Evolutionary conservation across 2,888 invertebrate genomes (phyloP).

Genomic region (Pachydiplax longipennis): DNA sequence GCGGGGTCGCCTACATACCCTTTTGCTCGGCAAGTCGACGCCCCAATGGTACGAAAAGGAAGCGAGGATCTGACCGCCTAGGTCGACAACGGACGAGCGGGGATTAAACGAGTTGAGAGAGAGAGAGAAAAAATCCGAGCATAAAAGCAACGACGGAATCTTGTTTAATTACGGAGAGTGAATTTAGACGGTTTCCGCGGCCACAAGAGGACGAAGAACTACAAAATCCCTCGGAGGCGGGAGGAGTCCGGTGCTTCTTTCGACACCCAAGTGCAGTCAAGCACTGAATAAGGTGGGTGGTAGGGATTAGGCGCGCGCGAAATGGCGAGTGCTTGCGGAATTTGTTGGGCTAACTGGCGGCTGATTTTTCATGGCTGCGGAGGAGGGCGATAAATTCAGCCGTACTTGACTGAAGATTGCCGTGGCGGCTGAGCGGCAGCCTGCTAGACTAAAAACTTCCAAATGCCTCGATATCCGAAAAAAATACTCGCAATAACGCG

Average conservation of each 20-base stretch:
- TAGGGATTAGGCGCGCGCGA: constrained; percentile 15
- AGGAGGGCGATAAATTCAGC: constrained; percentile 47
- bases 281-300: constrained; percentile 8
- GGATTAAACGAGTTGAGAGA: constrained; percentile 21
- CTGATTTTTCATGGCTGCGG: constrained; percentile 47
- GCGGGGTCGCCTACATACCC: constrained; percentile 10
- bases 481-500: neutral
- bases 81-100: neutral
- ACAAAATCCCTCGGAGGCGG: constrained; percentile 8
- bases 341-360: constrained; percentile 43
- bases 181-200: constrained; percentile 26
- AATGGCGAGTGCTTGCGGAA: constrained; percentile 36
- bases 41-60: constrained; percentile 14
- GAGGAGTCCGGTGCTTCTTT: constrained; percentile 27
- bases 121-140: neutral
- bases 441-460: constrained; percentile 8
- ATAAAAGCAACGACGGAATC: constrained; percentile 18
- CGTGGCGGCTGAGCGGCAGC: constrained; percentile 24
- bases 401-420: constrained; percentile 47
- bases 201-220: constrained; percentile 27
- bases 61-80: constrained; percentile 2
- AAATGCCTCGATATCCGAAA: constrained; percentile 22
- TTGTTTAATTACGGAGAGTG: constrained; percentile 30
- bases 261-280: constrained; percentile 37
- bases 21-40: constrained; percentile 25